Percentiles rank a stretch among this genome's conserved stretches.
Evolutionary conservation across 2,797 vertebrate species (phyloP).

Genomic region (Crenichthys baileyi): DNA sequence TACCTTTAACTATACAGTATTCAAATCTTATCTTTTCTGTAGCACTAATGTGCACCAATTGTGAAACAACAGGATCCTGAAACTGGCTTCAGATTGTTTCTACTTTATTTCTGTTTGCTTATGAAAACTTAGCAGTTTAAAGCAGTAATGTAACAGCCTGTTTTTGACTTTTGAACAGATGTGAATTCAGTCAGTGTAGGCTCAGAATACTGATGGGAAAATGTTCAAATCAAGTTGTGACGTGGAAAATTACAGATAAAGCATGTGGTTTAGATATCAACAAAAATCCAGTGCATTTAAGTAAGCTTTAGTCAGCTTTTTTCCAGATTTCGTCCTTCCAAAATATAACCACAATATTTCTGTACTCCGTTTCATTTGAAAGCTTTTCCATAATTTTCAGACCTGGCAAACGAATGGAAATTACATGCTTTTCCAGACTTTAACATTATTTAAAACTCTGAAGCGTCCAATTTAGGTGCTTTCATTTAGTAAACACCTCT

Average conservation of each 20-base stretch:
- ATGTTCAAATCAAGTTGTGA: background rate
- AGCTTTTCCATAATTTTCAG: background rate
- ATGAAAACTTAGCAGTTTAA: background rate
- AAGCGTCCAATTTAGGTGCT: background rate
- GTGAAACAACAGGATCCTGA: background rate
- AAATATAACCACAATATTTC: background rate
- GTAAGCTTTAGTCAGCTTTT: too few species aligned
- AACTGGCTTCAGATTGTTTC: background rate
- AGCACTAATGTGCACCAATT: background rate
- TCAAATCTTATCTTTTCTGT: background rate
- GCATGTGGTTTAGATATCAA: background rate
- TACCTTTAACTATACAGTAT: background rate
- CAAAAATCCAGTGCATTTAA: background rate
- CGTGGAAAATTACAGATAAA: background rate
- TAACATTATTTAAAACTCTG: background rate
- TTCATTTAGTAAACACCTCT: background rate
- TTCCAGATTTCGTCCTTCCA: background rate
- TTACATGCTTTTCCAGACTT: background rate
- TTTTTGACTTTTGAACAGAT: background rate
- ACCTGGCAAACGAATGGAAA: background rate
- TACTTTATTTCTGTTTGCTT: background rate
- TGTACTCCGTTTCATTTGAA: background rate
- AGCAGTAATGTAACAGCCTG: background rate
- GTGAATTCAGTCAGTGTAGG: background rate
- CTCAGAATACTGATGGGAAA: background rate